Percentiles rank a stretch among this genome's conserved stretches.
phyloP scores from a whole-genome alignment of 2,113 vertebrate genomes.

The Dasyurus viverrinus region DNA sequence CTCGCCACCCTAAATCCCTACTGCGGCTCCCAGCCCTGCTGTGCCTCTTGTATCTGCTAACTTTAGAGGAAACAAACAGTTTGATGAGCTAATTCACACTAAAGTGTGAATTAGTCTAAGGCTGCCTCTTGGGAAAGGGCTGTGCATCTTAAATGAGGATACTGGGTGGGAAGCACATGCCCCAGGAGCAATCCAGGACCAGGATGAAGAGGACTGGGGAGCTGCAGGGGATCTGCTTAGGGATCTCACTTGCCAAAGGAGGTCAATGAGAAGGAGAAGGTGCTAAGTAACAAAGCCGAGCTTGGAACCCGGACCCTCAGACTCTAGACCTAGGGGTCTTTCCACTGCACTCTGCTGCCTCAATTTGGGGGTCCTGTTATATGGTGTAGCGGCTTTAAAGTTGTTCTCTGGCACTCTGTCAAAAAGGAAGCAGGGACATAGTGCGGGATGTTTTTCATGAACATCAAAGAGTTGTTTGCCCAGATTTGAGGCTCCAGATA shows the following conservation, averaged over 20 bases:
- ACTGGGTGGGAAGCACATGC: neutral
- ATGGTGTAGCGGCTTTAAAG: slow-evolving; percentile 24
- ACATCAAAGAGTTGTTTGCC: neutral
- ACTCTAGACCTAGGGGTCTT: neutral
- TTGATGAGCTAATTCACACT: neutral
- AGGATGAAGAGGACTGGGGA: neutral
- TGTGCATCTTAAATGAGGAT: neutral
- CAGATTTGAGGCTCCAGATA: slow-evolving; percentile 22
- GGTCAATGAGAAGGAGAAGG: neutral
- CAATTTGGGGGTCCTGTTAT: neutral
- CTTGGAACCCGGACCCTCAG: neutral
- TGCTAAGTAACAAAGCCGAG: neutral
- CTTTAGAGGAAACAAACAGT: neutral
- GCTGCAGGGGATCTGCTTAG: neutral
- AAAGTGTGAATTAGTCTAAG: neutral
- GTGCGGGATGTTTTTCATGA: slow-evolving; percentile 35
- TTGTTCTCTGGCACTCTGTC: neutral
- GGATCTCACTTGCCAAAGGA: neutral
- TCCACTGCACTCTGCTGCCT: neutral
- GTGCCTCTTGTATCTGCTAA: neutral
- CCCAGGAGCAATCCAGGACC: neutral
- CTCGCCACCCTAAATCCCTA: too few relatives aligned
- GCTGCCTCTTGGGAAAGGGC: neutral
- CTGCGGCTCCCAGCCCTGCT: too few relatives aligned
- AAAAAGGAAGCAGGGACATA: slow-evolving; percentile 38